A percentile compares a stretch with the other conserved stretches of the same genome.
phyloP scores from a whole-genome alignment of 2,888 invertebrate species.

The Linyphia triangularis region DNA sequence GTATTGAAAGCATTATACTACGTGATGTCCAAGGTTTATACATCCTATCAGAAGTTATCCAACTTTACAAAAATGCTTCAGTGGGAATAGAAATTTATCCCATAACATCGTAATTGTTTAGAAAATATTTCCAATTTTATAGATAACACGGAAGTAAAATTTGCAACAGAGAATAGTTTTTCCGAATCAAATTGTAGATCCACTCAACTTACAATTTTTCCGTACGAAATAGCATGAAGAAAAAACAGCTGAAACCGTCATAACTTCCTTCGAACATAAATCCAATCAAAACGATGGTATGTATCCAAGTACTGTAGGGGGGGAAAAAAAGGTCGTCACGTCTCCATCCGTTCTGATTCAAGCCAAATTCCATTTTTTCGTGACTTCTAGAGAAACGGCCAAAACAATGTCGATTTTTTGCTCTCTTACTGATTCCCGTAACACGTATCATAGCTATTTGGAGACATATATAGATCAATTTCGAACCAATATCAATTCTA shows the following conservation, averaged over 20 bases:
- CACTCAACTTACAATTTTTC: neutral
- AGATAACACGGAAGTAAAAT: too few relatives aligned
- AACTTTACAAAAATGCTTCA: too few relatives aligned
- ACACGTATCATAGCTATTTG: conserved; percentile 51
- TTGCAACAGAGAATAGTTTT: too few relatives aligned
- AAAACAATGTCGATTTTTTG: conserved; percentile 32
- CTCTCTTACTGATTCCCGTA: conserved; percentile 3
- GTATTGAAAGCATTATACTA: too few relatives aligned
- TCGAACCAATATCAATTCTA: conserved; percentile 34
- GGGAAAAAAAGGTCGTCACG: neutral
- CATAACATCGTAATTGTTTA: too few relatives aligned
- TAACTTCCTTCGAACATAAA: conserved; percentile 11
- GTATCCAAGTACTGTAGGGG: neutral
- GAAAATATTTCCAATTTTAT: too few relatives aligned
- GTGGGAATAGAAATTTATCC: too few relatives aligned
- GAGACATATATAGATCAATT: conserved; percentile 47
- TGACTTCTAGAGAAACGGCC: conserved; percentile 25
- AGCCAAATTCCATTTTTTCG: conserved; percentile 27
- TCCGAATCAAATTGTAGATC: too few relatives aligned
- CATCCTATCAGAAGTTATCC: too few relatives aligned
- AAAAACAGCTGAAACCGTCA: neutral
- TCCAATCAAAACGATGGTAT: conserved; percentile 34
- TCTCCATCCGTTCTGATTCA: conserved; percentile 15
- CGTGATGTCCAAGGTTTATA: too few relatives aligned
- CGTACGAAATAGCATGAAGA: too few relatives aligned